Percentiles rank a stretch among this genome's conserved stretches.
These are phyloP conservation scores for Alethe castanea DNA, from an alignment of 2,113 vertebrate species.

Conservation along the genomic window DNA sequence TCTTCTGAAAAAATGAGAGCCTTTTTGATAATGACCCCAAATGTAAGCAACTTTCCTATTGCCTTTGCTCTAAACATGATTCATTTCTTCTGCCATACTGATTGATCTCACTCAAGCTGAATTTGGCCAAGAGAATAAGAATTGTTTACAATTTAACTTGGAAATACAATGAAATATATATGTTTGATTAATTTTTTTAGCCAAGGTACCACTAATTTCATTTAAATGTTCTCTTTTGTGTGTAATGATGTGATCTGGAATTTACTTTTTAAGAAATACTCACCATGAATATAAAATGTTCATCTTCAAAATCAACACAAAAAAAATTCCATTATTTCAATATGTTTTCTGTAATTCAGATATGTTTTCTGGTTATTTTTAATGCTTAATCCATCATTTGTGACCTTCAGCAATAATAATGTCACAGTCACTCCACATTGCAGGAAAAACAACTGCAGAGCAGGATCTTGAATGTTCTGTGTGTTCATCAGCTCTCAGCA, in stretches of 20 bases:
- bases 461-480: not conserved
- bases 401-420: conserved; percentile 25
- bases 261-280: conserved; percentile 33
- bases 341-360: conserved; percentile 17
- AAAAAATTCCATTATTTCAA: conserved; percentile 4
- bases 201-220: not conserved
- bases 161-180: not conserved
- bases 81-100: not conserved
- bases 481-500: not conserved
- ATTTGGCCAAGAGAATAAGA: not conserved
- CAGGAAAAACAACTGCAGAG: not conserved
- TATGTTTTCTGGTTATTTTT: conserved; percentile 34
- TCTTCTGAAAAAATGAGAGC: not conserved
- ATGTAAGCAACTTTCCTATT: not conserved
- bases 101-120: not conserved
- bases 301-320: not conserved
- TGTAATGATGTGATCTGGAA: not conserved
- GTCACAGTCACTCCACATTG: not conserved
- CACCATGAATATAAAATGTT: not conserved
- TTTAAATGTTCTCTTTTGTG: conserved; percentile 6
- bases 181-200: not conserved
- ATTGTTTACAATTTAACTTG: not conserved
- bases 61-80: not conserved
- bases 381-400: conserved; percentile 57
- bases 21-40: not conserved